Conservation (phyloP, 2,888 invertebrate genomes). For the Drosophila mettleri region DNA sequence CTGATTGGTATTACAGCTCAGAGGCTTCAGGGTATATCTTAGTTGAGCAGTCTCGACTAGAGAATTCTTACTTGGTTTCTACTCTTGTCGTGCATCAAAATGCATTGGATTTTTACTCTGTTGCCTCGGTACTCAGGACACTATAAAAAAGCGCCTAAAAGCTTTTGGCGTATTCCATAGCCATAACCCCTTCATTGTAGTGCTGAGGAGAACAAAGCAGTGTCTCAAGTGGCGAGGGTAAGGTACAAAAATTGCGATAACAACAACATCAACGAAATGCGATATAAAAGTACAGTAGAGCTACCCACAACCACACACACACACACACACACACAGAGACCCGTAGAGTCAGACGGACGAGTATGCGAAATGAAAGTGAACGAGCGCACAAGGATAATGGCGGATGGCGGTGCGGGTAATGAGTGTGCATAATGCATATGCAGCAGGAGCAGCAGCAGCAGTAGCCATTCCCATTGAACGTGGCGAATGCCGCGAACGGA, state of each 20-base stretch:
- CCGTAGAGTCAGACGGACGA: constrained; percentile 44
- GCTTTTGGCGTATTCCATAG: constrained; percentile 64
- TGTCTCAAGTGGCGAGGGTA: constrained; percentile 81
- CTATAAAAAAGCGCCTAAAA: constrained; percentile 58
- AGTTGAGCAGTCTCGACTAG: no score
- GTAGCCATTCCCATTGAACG: constrained; percentile 67
- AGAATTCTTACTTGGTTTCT: no score
- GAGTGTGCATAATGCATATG: constrained; percentile 81
- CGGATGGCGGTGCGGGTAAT: constrained; percentile 70
- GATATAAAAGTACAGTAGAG: constrained; percentile 58
- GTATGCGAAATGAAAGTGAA: constrained; percentile 80
- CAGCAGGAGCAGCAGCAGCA: constrained; percentile 62
- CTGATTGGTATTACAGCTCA: no score
- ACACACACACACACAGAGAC: constrained; percentile 29
- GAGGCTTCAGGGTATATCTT: no score
- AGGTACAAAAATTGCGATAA: constrained; percentile 70
- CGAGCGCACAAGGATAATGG: constrained; percentile 81
- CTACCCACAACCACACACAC: constrained; percentile 1
- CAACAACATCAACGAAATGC: constrained; percentile 51
- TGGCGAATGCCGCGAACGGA: constrained; percentile 64
- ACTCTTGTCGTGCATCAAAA: constrained; percentile 30
- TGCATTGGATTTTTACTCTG: constrained; percentile 38
- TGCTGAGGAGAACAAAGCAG: constrained; percentile 71
- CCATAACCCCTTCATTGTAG: constrained; percentile 68
- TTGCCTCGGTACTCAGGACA: constrained; percentile 30